phyloP scores from a whole-genome alignment of 2,113 vertebrate genomes.

The Rhinogobius similis region DNA sequence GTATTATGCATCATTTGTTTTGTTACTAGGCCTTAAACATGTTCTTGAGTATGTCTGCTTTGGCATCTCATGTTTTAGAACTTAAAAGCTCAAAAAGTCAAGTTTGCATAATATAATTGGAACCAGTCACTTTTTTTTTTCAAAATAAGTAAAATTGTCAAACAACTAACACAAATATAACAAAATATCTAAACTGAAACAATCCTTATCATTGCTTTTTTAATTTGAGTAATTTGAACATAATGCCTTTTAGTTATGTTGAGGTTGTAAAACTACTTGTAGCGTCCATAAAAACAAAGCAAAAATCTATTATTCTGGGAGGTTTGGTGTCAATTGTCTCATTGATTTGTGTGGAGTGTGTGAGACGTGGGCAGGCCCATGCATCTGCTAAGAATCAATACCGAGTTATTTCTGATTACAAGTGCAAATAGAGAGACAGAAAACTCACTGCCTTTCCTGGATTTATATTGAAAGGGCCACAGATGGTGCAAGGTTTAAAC shows the following conservation, averaged over 20 bases:
- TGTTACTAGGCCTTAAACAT: no score
- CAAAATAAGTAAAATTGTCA: no score
- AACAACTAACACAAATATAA: no score
- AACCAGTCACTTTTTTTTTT: no score
- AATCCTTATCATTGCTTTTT: no score
- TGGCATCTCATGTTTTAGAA: no score
- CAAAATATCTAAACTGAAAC: no score
- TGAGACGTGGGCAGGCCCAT: neutral
- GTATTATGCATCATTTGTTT: no score
- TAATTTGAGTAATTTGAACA: neutral
- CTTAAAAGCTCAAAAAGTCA: no score
- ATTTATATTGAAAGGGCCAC: neutral
- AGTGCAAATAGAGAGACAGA: conserved; percentile 1
- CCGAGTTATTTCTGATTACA: neutral
- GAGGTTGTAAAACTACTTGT: neutral
- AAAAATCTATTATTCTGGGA: neutral
- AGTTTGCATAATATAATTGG: no score
- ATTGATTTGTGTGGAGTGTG: neutral
- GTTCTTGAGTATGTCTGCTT: no score
- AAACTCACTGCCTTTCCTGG: neutral
- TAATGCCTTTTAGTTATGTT: neutral
- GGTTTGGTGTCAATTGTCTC: neutral
- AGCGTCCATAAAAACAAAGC: neutral
- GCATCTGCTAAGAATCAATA: neutral
- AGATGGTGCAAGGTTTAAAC: neutral